Conservation (phyloP, 2,888 invertebrate species). For the Stenodema calcarata region DNA sequence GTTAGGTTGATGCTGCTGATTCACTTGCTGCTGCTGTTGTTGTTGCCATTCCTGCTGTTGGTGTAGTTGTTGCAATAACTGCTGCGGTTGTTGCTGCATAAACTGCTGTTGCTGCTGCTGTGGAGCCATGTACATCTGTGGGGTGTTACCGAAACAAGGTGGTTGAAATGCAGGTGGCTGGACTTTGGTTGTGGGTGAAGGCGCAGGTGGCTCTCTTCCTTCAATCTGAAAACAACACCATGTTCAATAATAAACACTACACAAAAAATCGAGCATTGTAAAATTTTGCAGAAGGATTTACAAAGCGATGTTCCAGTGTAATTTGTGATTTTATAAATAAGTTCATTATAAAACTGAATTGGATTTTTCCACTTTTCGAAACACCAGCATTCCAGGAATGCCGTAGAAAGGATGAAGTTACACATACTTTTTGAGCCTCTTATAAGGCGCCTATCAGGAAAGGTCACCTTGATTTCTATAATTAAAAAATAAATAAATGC, state of each 20-base stretch:
- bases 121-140: constrained; percentile 53
- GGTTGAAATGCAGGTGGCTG: constrained; percentile 64
- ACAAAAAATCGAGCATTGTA: no score
- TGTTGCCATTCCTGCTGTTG: constrained; percentile 52
- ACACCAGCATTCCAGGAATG: no score
- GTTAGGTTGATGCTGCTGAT: constrained; percentile 52
- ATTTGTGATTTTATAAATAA: no score
- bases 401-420: no score
- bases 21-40: constrained; percentile 54
- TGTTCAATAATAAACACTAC: no score
- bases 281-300: no score
- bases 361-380: no score
- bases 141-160: constrained; percentile 60
- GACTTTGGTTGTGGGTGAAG: constrained; percentile 12
- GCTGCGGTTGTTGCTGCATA: constrained; percentile 58
- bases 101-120: constrained; percentile 55
- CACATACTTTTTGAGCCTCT: no score
- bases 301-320: no score
- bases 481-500: background rate
- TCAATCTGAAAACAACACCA: constrained; percentile 67
- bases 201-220: constrained; percentile 59
- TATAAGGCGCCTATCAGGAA: no score
- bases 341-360: no score
- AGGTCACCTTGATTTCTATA: no score
- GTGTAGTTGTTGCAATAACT: constrained; percentile 57